These are phyloP conservation scores for Lithodes maja DNA, from an alignment of 2,888 invertebrate genomes.

Conservation along the genomic window DNA sequence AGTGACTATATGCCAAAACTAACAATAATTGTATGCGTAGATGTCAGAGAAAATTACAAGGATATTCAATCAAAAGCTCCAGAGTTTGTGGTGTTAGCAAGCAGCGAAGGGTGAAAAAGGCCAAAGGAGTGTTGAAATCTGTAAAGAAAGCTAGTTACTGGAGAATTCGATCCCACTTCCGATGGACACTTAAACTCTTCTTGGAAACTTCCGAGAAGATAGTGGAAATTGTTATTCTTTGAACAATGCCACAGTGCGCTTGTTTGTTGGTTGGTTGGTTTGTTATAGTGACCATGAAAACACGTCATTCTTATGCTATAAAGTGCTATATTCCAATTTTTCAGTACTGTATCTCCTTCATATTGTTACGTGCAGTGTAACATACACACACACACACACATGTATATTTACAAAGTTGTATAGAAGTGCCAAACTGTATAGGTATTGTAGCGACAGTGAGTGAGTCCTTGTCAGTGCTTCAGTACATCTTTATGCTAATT, in stretches of 20 bases:
- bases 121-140: not conserved
- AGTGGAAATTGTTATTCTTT: not conserved
- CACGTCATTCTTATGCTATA: not conserved
- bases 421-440: slow-evolving; percentile 15
- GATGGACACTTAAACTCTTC: not conserved
- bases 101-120: not conserved
- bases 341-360: not conserved
- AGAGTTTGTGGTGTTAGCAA: not conserved
- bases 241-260: not conserved
- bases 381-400: slow-evolving; percentile 25
- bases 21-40: not conserved
- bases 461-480: not conserved
- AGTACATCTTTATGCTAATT: slow-evolving; percentile 10
- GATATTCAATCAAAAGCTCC: not conserved
- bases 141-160: not conserved
- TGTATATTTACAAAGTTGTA: slow-evolving; percentile 16
- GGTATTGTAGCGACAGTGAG: not conserved
- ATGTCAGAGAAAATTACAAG: not conserved
- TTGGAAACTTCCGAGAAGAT: no score
- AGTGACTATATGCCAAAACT: not conserved
- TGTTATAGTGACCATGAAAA: not conserved
- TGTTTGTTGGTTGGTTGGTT: not conserved
- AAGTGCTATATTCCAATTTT: slow-evolving; percentile 1
- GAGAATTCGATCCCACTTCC: not conserved
- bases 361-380: slow-evolving; percentile 8